Evolutionary conservation across 2,113 vertebrate species (phyloP), one percentile per base, ranked within the genome.

Genomic region (Microtus pennsylvanicus): DNA sequence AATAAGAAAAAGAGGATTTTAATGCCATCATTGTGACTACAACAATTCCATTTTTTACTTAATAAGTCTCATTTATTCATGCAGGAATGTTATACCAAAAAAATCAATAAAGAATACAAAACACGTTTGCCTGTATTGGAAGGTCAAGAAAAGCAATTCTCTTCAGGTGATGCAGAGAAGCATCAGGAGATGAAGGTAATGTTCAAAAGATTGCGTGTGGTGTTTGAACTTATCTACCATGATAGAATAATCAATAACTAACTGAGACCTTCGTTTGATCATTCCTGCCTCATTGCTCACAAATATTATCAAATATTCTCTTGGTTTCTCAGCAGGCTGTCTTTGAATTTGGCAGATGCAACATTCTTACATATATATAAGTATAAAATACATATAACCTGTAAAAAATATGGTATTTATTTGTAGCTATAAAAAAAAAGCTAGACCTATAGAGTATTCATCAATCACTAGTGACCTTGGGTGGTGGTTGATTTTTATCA

Each of bases 291-390:
- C 87, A 83, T 17, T 88, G 76, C 80, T 92, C 87, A 80, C 24
- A 74, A 97, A 85, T 70, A 94, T 88, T 91, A 95, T 96, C 94
- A 96, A 95, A 85, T 95, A 97, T 97, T 97, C 91, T 97, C 95
- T 96, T 95, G 45, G 82, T 95, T 94, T 92, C 83, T 96, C 76
- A 89, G 75, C 35, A 90, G 89, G 67, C 52, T 90, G 42, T 75
- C 87, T 97, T 90, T 95, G 94, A 97, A 97, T 92, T 96, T 96
- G 45, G 26, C 81, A 96, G 67, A 93, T 30, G 38, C 65, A 97
- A 96, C 22, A 95, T 77, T 93, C 95, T 87, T 89, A 82, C 94
- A 70, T 47, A 90, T 87, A 42, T 85, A 96, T 42, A 93, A 93
- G 85, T 94, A 86, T 63, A 94, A 97, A 70, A 89, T 88, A 24